Conservation (phyloP, 2,113 vertebrate species). For the Mesembrinibis cayennensis region DNA sequence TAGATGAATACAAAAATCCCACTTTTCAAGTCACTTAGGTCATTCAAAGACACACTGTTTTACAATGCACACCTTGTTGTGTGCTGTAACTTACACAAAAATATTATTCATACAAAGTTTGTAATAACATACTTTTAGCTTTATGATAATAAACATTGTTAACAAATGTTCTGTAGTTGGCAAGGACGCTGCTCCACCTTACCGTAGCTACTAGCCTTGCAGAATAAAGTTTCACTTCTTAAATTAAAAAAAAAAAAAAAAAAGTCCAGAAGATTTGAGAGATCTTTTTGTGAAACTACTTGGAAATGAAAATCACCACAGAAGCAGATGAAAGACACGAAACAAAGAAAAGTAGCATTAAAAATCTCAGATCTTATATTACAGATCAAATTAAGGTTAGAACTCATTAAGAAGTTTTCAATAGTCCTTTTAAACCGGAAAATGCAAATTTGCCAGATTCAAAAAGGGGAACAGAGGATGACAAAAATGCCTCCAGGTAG, state of each 20-base stretch:
- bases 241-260: neutral
- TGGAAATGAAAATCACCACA: neutral
- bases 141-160: slow-evolving; percentile 74
- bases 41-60: neutral
- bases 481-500: neutral
- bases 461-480: neutral
- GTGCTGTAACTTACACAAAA: slow-evolving; percentile 40
- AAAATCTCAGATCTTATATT: neutral
- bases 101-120: slow-evolving; percentile 65
- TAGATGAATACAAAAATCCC: slow-evolving; percentile 47
- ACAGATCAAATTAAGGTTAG: neutral
- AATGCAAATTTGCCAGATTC: neutral
- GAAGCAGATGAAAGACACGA: neutral
- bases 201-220: slow-evolving; percentile 6
- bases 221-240: slow-evolving; percentile 59
- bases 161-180: slow-evolving; percentile 52
- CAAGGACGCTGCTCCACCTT: slow-evolving; percentile 15
- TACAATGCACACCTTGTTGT: slow-evolving; percentile 71
- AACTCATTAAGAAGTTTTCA: neutral
- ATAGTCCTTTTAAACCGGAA: neutral
- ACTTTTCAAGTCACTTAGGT: slow-evolving; percentile 37
- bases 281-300: slow-evolving; percentile 12
- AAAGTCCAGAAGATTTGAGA: slow-evolving; percentile 23
- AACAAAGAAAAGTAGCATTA: neutral
- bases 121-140: slow-evolving; percentile 65